These are phyloP conservation scores for Ornithoptera priamus DNA, from an alignment of 2,888 invertebrate species.

Conservation along the genomic window DNA sequence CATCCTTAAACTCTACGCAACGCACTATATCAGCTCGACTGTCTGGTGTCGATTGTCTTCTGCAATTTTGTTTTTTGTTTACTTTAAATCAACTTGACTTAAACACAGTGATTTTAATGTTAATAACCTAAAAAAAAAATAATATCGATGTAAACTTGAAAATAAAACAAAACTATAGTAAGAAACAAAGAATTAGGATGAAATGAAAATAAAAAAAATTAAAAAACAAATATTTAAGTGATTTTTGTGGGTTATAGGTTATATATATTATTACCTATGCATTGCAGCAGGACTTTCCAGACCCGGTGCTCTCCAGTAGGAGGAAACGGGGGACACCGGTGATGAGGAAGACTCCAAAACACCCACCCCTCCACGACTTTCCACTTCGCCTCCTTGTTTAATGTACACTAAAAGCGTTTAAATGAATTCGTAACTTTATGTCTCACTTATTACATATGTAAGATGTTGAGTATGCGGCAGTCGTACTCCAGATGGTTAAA, in stretches of 20 bases:
- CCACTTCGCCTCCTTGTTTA: conserved; percentile 83
- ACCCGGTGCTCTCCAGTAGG: conserved; percentile 67
- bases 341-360: conserved; percentile 58
- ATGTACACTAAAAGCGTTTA: conserved; percentile 64
- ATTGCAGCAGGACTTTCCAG: conserved; percentile 59
- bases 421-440: background rate
- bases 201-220: no score
- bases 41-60: conserved; percentile 61
- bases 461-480: background rate
- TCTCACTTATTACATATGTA: background rate
- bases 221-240: no score
- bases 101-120: background rate
- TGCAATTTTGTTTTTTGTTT: conserved; percentile 33
- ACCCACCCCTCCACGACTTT: conserved; percentile 79
- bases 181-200: no score
- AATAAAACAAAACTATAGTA: no score
- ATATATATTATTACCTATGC: conserved; percentile 49
- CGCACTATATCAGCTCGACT: conserved; percentile 73
- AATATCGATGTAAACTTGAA: no score
- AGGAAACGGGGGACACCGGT: conserved; percentile 58
- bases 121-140: background rate
- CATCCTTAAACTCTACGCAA: conserved; percentile 69
- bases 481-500: background rate
- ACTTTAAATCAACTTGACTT: background rate
- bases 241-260: no score